Percentiles rank a stretch among this genome's conserved stretches.
Conservation (phyloP, 2,113 vertebrate genomes). For the Orthonyx spaldingii region DNA sequence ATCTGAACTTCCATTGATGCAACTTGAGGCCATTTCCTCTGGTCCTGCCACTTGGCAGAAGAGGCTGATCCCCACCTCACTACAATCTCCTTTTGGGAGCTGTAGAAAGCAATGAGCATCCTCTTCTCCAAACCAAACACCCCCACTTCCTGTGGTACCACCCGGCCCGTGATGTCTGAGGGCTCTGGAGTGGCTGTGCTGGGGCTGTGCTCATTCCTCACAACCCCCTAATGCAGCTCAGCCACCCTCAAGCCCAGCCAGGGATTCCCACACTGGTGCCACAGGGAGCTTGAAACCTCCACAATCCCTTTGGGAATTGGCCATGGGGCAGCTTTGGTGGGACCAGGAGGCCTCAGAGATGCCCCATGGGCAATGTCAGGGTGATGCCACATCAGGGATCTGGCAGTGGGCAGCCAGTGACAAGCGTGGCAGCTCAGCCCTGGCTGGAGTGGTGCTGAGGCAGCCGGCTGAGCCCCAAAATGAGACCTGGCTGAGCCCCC, state of each 20-base stretch:
- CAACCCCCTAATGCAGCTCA: fast-evolving
- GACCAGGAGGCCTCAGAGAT: background rate
- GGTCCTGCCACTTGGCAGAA: background rate
- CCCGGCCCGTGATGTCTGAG: fast-evolving
- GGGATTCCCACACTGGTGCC: background rate
- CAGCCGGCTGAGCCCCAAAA: background rate
- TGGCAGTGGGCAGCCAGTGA: background rate
- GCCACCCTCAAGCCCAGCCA: background rate
- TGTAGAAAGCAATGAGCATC: background rate
- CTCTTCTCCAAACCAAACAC: no score
- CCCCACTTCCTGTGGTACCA: background rate
- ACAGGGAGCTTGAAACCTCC: background rate
- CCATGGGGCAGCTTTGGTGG: fast-evolving
- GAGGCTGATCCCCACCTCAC: background rate
- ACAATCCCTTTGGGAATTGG: background rate
- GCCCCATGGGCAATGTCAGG: fast-evolving
- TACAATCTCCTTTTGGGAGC: background rate
- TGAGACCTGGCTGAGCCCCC: background rate
- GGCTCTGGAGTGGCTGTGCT: background rate
- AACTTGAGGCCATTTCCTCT: background rate
- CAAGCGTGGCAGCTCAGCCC: fast-evolving
- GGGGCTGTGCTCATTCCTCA: background rate
- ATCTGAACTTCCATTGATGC: background rate
- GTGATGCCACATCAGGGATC: background rate
- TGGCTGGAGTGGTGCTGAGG: fast-evolving